Evolutionary conservation across 2,113 vertebrate species (phyloP).

Genomic region (Rhinoptilus africanus): DNA sequence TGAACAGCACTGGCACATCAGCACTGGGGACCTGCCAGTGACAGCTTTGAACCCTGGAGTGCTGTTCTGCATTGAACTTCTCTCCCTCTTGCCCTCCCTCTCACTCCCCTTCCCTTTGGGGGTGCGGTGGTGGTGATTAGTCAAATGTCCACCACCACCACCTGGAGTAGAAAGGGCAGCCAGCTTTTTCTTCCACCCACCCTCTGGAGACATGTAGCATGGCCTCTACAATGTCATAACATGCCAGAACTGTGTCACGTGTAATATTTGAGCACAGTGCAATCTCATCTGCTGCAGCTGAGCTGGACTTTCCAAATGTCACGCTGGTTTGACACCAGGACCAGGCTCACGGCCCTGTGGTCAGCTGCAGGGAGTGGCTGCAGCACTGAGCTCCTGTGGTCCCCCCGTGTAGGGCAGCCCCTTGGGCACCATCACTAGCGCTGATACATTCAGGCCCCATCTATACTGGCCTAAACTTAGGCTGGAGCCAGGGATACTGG

Average conservation of each 20-base stretch:
- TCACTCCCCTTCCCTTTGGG: not conserved
- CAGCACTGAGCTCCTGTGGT: not conserved
- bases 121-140: not conserved
- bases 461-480: not conserved
- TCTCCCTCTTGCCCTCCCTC: not conserved
- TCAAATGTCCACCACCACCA: not conserved
- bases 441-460: fast-evolving
- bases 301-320: not conserved
- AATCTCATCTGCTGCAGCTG: not conserved
- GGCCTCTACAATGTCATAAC: fast-evolving
- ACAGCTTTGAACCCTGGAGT: constrained; percentile 63
- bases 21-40: not conserved
- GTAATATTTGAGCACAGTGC: not conserved
- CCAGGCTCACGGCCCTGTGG: not conserved
- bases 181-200: not conserved
- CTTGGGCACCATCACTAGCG: not conserved
- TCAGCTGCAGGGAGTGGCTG: not conserved
- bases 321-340: not conserved
- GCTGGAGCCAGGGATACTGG: not conserved
- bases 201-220: not conserved
- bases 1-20: constrained; percentile 40
- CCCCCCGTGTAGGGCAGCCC: fast-evolving
- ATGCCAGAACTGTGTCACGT: not conserved
- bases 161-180: not conserved
- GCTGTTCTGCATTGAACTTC: not conserved